Evolutionary conservation across 2,888 invertebrate species (phyloP).

Genomic region (Muschampia plurimacula): DNA sequence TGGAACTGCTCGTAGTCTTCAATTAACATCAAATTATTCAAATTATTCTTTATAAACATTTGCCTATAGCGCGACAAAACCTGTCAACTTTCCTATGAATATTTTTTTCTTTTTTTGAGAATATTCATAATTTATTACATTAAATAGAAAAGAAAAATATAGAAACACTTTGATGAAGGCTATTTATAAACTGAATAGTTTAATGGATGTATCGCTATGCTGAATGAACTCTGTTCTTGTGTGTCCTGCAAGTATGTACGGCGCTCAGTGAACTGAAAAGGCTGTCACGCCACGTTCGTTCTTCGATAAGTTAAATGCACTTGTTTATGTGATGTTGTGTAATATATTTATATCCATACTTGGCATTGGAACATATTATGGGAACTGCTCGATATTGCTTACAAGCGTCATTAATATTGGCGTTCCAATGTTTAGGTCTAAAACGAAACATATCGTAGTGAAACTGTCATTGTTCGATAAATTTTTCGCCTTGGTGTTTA

Average conservation of each 20-base stretch:
- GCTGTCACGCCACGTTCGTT: conserved; percentile 35
- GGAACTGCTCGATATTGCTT: conserved; percentile 4
- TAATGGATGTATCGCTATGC: conserved; percentile 33
- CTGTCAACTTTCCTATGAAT: too few species aligned
- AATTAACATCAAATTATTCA: too few species aligned
- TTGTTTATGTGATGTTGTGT: conserved; percentile 25
- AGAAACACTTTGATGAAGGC: neutral
- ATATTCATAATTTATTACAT: too few species aligned
- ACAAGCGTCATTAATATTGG: neutral
- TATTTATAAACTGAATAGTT: conserved; percentile 29
- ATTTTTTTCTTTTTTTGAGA: too few species aligned
- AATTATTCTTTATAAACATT: too few species aligned
- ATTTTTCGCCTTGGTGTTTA: too few species aligned
- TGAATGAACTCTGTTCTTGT: conserved; percentile 36
- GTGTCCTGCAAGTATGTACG: conserved; percentile 27
- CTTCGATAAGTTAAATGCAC: conserved; percentile 39
- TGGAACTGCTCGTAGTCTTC: too few species aligned
- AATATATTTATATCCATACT: neutral
- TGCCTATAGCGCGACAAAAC: too few species aligned
- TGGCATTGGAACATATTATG: conserved; percentile 1
- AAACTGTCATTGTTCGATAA: too few species aligned
- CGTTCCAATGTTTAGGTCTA: neutral
- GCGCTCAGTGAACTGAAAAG: conserved; percentile 38
- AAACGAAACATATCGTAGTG: neutral
- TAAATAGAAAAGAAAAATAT: neutral